Conservation (phyloP, 2,113 vertebrate species). For the Oreochromis aureus region DNA sequence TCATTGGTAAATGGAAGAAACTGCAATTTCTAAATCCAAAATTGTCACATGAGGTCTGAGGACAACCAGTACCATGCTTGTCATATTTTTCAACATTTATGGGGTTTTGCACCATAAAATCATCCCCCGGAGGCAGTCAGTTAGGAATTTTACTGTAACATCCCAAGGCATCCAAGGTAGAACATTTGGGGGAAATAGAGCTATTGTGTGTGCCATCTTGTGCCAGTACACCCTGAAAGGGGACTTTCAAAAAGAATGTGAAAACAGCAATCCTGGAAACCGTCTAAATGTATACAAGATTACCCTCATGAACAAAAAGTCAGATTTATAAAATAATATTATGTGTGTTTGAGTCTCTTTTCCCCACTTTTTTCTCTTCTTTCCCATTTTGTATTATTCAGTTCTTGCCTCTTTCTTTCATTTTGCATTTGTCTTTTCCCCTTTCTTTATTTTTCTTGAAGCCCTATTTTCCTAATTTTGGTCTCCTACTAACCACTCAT, state of each 20-base stretch:
- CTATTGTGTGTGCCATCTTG: not conserved
- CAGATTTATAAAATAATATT: not conserved
- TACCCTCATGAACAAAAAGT: accelerated
- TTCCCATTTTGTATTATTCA: not conserved
- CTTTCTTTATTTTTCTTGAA: not conserved
- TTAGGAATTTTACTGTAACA: not conserved
- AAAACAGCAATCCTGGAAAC: not conserved
- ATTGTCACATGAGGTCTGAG: not conserved
- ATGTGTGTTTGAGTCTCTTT: not conserved
- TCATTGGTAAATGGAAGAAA: not conserved
- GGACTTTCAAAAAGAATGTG: not conserved
- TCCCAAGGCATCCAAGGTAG: not conserved
- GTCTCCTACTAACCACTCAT: not conserved
- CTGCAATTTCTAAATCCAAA: not conserved
- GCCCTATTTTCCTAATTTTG: not conserved
- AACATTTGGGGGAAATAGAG: not conserved
- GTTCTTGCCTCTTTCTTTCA: slow-evolving; percentile 16
- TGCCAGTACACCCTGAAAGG: not conserved
- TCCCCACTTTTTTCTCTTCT: not conserved
- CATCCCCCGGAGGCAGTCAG: not conserved
- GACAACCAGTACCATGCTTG: accelerated
- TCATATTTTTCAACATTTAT: not conserved
- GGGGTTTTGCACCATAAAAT: not conserved
- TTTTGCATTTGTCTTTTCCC: not conserved
- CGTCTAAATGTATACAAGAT: not conserved